Base-by-base conservation (phyloP, 2,113 vertebrate species). In the Pao palembangensis region DNA sequence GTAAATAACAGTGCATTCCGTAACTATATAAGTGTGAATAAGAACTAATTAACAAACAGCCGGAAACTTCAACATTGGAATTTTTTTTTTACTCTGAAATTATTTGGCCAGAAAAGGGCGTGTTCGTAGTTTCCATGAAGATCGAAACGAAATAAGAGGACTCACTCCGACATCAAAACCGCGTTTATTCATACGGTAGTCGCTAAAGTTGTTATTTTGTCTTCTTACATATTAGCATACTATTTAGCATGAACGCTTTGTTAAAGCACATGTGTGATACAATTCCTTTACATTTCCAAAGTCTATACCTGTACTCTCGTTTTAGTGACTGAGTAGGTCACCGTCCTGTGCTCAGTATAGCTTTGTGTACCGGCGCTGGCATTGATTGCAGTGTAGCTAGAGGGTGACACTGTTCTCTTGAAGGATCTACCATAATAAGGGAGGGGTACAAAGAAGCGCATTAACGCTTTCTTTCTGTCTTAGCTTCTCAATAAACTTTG, bases 111-210 rank as follows among this genome's bases (percentile, higher is more conserved):
- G 20, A 15, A 19, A 23, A 31, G 46, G 58, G 53, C 11, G 53
- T 50, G 52, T 46, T 31, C 12, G 15, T 23, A 11, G 19, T 6
- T 17, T 31, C 3, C 3, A 15, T 14, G 7, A 38, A 43, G 14
- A 42, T 8, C 8, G 11, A 7, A 3, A 1, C 1, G 0, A 15
- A 28, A 2, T 1, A 52, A 23, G 68, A 72, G 28, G 3, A 61
- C 60, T 72, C 55, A 72, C 74, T 77, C 55, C 31, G 53, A 58
- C 18, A 18, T 1, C 2, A 46, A 52, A 3, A 12, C 0, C 2
- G 11, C 17, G n/a, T 10, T 49, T n/a, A 11, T 11, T 16, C 8
- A n/a, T 10, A 49, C 16, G 1, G 8, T 5, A 11, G n/a, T 18
- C 1, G 18, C 3, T 11, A 14, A 38, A 34, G 28, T 41, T 6